phyloP scores from a whole-genome alignment of 2,888 invertebrate genomes.

The Spilarctia lutea region DNA sequence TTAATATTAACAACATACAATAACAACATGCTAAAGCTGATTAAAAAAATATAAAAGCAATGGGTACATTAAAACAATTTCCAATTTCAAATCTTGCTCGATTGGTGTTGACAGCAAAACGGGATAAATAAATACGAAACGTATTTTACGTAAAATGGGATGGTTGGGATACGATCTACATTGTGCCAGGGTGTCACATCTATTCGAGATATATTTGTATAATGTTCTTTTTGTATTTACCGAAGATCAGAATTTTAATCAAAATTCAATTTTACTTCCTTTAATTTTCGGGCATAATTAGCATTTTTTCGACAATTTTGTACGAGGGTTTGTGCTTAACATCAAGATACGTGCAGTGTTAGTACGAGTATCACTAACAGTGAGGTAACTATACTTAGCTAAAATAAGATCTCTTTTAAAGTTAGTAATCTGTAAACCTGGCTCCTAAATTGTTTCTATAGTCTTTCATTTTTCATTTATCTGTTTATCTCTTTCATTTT shows the following conservation, averaged over 20 bases:
- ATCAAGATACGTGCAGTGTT: conserved; percentile 59
- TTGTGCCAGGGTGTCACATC: conserved; percentile 58
- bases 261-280: neutral
- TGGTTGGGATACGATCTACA: conserved; percentile 62
- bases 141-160: conserved; percentile 38
- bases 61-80: conserved; percentile 25
- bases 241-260: conserved; percentile 32
- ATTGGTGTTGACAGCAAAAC: conserved; percentile 31
- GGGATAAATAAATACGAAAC: conserved; percentile 37
- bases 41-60: conserved; percentile 41
- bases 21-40: conserved; percentile 33
- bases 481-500: neutral
- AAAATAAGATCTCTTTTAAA: conserved; percentile 74
- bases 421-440: neutral
- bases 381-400: conserved; percentile 52
- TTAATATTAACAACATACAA: conserved; percentile 14
- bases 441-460: conserved; percentile 5
- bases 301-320: neutral
- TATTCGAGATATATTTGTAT: conserved; percentile 58
- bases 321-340: conserved; percentile 38
- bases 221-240: conserved; percentile 54
- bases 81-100: conserved; percentile 29
- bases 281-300: neutral
- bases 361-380: conserved; percentile 50
- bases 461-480: neutral